phyloP scores from a whole-genome alignment of 2,113 vertebrate species.

The Corydoras maculifer region DNA sequence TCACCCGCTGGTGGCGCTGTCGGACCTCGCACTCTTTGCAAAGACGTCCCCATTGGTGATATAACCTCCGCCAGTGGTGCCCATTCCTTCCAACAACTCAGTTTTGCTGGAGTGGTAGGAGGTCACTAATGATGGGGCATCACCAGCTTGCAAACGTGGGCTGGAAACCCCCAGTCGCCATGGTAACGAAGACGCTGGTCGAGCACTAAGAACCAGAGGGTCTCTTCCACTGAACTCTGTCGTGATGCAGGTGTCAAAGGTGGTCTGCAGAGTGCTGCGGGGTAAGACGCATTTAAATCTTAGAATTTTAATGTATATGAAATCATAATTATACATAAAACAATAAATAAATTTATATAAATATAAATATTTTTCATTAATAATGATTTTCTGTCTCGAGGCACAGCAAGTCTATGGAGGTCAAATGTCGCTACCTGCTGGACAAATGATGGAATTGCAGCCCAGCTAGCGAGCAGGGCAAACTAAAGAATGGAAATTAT shows the following conservation, averaged over 20 bases:
- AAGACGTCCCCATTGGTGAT: constrained; percentile 80
- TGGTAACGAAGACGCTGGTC: constrained; percentile 58
- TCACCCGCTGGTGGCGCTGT: constrained; percentile 76
- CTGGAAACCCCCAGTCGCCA: constrained; percentile 65
- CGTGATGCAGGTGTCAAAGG: constrained; percentile 76
- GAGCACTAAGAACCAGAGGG: constrained; percentile 67
- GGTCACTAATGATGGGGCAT: constrained; percentile 66
- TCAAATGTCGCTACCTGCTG: too few relatives aligned
- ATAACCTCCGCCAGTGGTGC: constrained; percentile 69
- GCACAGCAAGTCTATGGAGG: too few relatives aligned
- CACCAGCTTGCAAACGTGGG: constrained; percentile 64
- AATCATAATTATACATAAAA: too few relatives aligned
- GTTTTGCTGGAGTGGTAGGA: constrained; percentile 66
- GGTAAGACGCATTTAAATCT: not conserved
- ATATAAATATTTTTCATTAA: too few relatives aligned
- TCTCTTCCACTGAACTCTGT: constrained; percentile 76
- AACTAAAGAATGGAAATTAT: too few relatives aligned
- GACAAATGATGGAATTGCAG: too few relatives aligned
- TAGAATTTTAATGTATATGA: not conserved
- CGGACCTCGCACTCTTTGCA: constrained; percentile 69
- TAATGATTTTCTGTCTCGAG: too few relatives aligned
- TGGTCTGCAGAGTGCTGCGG: constrained; percentile 78
- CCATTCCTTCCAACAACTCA: constrained; percentile 64
- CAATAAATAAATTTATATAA: too few relatives aligned
- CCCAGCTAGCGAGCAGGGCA: too few relatives aligned